These are phyloP conservation scores for Macrostomum lignano DNA, from an alignment of 1,140 invertebrate species.

Conservation along the genomic window DNA sequence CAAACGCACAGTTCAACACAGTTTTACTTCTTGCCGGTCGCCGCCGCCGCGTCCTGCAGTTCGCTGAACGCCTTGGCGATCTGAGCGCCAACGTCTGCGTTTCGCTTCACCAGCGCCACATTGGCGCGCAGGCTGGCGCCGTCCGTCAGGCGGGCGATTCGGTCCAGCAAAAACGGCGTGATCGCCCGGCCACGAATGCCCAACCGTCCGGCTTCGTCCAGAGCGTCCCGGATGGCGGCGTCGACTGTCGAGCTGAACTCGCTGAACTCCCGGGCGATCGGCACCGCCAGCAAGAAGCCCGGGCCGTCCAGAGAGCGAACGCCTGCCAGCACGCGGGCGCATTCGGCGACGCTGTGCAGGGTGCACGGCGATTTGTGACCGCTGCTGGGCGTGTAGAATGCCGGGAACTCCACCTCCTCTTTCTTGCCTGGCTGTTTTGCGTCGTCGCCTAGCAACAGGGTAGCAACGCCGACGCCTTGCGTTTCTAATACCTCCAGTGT, in stretches of 20 bases:
- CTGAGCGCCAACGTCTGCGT: conserved; percentile 49
- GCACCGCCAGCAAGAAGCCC: conserved; percentile 63
- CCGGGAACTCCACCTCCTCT: conserved; percentile 34
- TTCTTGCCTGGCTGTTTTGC: no score
- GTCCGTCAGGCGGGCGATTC: conserved; percentile 43
- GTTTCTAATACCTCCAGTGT: conserved; percentile 89
- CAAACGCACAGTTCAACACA: no score
- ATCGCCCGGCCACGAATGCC: conserved; percentile 53
- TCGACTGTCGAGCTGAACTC: conserved; percentile 34
- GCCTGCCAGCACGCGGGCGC: conserved; percentile 38
- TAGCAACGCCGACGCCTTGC: conserved; percentile 59
- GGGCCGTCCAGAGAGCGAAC: conserved; percentile 32
- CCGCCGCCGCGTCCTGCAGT: conserved; percentile 1
- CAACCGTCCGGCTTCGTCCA: conserved; percentile 34
- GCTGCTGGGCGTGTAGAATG: conserved; percentile 52
- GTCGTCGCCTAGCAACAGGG: no score
- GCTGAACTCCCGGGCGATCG: conserved; percentile 41
- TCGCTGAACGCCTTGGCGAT: conserved; percentile 40
- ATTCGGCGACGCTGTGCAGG: conserved; percentile 34
- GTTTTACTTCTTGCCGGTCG: no score
- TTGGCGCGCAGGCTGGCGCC: conserved; percentile 54
- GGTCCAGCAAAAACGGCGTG: conserved; percentile 57
- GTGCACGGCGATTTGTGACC: conserved; percentile 40
- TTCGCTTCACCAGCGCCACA: conserved; percentile 64
- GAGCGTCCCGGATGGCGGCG: conserved; percentile 39